Base-by-base conservation (phyloP, 1,140 invertebrate genomes). In the Aradophagus sp. region DNA sequence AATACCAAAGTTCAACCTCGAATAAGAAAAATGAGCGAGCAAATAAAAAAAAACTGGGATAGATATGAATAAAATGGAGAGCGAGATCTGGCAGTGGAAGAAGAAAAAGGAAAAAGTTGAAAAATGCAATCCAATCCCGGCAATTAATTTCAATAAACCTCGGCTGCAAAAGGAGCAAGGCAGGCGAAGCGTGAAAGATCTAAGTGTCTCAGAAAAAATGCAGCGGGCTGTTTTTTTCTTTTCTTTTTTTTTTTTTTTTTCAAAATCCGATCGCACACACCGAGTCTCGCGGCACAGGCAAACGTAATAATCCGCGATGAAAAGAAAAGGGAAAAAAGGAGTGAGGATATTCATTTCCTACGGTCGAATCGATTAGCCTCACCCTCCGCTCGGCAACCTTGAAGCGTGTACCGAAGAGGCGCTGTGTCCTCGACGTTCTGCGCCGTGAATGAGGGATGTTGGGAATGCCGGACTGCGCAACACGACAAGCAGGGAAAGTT, bases 401-500 rank as follows among this genome's bases (percentile, higher is more conserved):
- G 68, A 66, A 48, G 41, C 61, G 59, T 56, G 52, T 35, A 52
- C 38, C 39, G 15, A 63, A 17, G 47, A 71, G 59, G 68, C 61
- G 59, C 61, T 59, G 44, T 65, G 68, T 72, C 68, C 48, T 56
- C 53, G 48, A 55, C 50, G 55, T 50, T 48, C 17, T 47, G 44
- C 36, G 48, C 39, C 19, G 47, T 66, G 66, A 74, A 70, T 74
- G 72, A 74, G 62, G 48, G 72, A 74, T 70, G 72, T 66, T 55
- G 56, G 15, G 72, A 74, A 69, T 74, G 61, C 29, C 42, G 50
- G 71, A 13, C 39, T 41, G 36, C 58, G 36, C 48, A 59, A 58
- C 61, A 69, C 72, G 72, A 69, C 72, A 66, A 69, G 65, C 61
- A 41, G 66, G 72, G 72, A 70, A 74, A 74, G 72, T 74, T 74